These are phyloP conservation scores for Sebastes minor DNA, from an alignment of 2,797 vertebrate species.

Conservation along the genomic window DNA sequence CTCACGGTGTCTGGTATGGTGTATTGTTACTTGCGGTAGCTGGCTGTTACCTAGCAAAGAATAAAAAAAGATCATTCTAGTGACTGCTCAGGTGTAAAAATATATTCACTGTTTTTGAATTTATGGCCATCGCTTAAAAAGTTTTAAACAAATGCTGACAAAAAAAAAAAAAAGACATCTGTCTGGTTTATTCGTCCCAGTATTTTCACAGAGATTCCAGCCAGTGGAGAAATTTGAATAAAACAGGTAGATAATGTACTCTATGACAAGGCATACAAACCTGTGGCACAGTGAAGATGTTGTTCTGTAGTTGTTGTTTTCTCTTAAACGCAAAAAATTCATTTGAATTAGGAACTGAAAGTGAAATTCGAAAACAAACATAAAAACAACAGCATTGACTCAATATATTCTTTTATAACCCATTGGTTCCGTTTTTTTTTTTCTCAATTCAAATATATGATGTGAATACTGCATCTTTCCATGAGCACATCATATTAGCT, in stretches of 20 bases:
- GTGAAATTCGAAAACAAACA: not conserved
- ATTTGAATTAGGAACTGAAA: conserved; percentile 11
- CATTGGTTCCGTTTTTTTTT: not conserved
- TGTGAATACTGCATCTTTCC: not conserved
- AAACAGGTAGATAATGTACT: not conserved
- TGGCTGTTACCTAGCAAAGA: conserved; percentile 31
- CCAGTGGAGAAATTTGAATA: not conserved
- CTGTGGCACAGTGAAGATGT: not conserved
- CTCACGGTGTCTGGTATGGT: conserved; percentile 29
- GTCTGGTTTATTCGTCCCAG: not conserved
- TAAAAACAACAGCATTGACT: not conserved
- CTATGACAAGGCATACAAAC: not conserved
- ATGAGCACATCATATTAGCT: not conserved
- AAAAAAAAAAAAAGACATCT: not conserved
- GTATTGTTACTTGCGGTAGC: conserved; percentile 44
- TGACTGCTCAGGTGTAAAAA: conserved; percentile 30
- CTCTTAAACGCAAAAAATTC: not conserved
- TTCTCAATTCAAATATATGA: conserved; percentile 1
- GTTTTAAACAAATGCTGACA: conserved; percentile 1
- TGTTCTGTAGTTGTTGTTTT: not conserved
- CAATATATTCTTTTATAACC: not conserved
- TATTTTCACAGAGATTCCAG: not conserved
- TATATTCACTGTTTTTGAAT: conserved; percentile 17
- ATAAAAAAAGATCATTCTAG: not conserved
- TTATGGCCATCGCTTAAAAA: conserved; percentile 11